Conservation (phyloP, 2,797 vertebrate genomes). For the Tachyglossus aculeatus region DNA sequence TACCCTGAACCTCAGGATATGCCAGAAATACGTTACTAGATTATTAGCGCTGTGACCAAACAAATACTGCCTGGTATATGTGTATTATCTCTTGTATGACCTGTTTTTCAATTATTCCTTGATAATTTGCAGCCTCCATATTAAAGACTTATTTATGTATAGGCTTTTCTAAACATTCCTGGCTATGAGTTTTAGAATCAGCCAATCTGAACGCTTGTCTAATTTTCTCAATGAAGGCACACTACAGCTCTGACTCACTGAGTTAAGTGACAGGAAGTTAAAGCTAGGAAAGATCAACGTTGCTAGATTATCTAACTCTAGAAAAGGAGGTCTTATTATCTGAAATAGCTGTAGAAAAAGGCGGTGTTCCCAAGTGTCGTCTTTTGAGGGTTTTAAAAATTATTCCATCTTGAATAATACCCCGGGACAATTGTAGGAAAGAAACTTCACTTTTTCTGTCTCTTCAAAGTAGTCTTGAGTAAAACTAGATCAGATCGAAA, state of each 20-base stretch:
- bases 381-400: too few relatives aligned
- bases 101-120: neutral
- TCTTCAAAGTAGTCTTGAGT: conserved; percentile 15
- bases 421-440: conserved; percentile 12
- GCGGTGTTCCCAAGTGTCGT: too few relatives aligned
- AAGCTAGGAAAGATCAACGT: neutral
- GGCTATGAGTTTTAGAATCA: neutral
- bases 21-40: too few relatives aligned
- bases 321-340: too few relatives aligned
- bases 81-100: neutral
- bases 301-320: neutral
- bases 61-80: too few relatives aligned
- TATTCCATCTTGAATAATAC: neutral
- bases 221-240: neutral
- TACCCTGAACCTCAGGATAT: too few relatives aligned
- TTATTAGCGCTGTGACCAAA: too few relatives aligned
- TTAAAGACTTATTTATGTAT: neutral
- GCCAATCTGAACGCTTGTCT: neutral
- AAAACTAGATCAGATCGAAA: conserved; percentile 22
- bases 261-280: conserved; percentile 4
- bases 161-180: neutral
- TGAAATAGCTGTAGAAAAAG: too few relatives aligned
- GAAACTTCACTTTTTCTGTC: conserved; percentile 7
- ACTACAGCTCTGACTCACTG: neutral
- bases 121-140: neutral